A percentile compares a stretch with the other conserved stretches of the same genome.
These are phyloP conservation scores for Rhinichthys osculus DNA, from an alignment of 2,797 vertebrate genomes.

Conservation along the genomic window DNA sequence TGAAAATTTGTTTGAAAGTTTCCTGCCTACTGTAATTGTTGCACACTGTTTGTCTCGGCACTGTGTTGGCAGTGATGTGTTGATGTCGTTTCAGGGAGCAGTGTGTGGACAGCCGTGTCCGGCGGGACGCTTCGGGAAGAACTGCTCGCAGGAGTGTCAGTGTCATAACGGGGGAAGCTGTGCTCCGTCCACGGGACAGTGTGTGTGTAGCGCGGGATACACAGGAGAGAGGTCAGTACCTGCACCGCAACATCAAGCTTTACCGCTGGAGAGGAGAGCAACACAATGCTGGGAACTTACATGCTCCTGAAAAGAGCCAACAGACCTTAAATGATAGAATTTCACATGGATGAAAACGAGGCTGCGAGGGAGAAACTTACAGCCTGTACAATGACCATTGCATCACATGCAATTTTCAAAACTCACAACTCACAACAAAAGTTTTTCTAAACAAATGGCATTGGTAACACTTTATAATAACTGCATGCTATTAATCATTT, in stretches of 20 bases:
- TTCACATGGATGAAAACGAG: background rate
- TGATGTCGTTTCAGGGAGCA: constrained; percentile 81
- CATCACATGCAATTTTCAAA: background rate
- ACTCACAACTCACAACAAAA: background rate
- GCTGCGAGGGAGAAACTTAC: background rate
- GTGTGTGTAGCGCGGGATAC: constrained; percentile 90
- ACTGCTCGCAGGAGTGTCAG: constrained; percentile 95
- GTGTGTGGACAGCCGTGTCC: constrained; percentile 98
- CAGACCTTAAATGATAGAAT: background rate
- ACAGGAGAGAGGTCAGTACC: constrained; percentile 88
- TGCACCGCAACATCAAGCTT: background rate
- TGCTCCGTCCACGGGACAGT: constrained; percentile 83
- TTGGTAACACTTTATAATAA: too few relatives aligned
- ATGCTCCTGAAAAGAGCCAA: background rate
- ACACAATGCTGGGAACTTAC: background rate
- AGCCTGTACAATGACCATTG: background rate
- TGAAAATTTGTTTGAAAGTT: background rate
- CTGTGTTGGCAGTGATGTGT: constrained; percentile 41
- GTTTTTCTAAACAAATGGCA: background rate
- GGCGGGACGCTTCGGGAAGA: constrained; percentile 87
- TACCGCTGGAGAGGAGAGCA: background rate
- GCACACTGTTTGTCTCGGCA: constrained; percentile 6
- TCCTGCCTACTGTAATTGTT: background rate
- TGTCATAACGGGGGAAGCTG: constrained; percentile 94
- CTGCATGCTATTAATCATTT: too few relatives aligned